Conservation (phyloP, 2,888 invertebrate genomes). For the Eupsilia transversa region DNA sequence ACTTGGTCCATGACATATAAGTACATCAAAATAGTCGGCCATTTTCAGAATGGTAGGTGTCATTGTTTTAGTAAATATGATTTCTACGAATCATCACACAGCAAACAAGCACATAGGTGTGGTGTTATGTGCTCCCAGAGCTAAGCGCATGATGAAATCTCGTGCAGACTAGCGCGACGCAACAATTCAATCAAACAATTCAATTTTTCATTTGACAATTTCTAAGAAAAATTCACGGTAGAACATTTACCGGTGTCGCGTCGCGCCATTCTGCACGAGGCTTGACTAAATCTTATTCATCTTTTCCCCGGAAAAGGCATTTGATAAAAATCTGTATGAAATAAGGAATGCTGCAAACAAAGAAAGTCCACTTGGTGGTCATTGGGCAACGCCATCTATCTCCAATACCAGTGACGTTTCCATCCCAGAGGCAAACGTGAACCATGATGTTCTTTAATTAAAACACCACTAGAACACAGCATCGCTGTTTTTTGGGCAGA, state of each 20-base stretch:
- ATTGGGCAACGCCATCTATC: background rate
- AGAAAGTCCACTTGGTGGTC: too few relatives aligned
- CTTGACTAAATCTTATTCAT: constrained; percentile 7
- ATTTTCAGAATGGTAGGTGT: background rate
- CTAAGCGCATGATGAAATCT: constrained; percentile 18
- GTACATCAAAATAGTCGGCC: constrained; percentile 3
- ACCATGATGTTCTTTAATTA: too few relatives aligned
- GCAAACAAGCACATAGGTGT: constrained; percentile 3
- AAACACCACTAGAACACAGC: background rate
- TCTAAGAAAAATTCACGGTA: too few relatives aligned
- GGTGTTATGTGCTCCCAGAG: background rate
- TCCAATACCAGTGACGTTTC: too few relatives aligned
- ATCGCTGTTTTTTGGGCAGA: background rate
- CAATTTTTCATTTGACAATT: too few relatives aligned
- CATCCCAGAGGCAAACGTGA: background rate
- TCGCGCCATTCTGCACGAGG: too few relatives aligned
- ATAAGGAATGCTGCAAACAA: background rate
- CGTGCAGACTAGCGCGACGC: too few relatives aligned
- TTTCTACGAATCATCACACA: constrained; percentile 10
- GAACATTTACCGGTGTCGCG: too few relatives aligned
- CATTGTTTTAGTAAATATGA: background rate
- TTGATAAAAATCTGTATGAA: background rate
- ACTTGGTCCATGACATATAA: too few relatives aligned
- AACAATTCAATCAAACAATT: too few relatives aligned
- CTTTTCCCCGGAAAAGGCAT: background rate